phyloP scores from a whole-genome alignment of 2,797 vertebrate species.

The Prunella strophiata region DNA sequence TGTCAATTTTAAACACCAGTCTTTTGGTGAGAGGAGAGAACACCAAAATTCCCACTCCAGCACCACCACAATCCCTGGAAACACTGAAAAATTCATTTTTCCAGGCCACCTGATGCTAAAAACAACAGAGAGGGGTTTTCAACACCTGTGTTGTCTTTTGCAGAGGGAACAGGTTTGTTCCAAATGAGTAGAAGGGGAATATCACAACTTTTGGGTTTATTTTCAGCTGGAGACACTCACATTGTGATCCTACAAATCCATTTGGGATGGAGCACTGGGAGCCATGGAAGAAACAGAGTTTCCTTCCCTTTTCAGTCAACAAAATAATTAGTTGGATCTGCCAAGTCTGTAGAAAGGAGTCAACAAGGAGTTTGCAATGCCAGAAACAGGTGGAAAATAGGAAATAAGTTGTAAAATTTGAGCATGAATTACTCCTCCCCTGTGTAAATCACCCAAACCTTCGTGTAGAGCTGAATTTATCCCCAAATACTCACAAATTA shows the following conservation, averaged over 20 bases:
- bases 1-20: conserved; percentile 59
- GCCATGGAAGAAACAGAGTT: background rate
- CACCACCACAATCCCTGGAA: conserved; percentile 18
- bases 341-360: background rate
- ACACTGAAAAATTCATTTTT: conserved; percentile 47
- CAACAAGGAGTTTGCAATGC: background rate
- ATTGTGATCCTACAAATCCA: fast-evolving
- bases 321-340: background rate
- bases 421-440: background rate
- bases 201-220: no score
- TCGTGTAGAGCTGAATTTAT: background rate
- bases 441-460: background rate
- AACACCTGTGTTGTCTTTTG: background rate
- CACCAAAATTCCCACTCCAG: conserved; percentile 10
- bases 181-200: background rate
- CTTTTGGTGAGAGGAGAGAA: conserved; percentile 16
- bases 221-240: background rate
- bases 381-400: background rate
- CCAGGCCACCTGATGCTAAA: conserved; percentile 32
- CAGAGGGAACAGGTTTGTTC: background rate
- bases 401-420: background rate
- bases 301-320: background rate
- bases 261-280: background rate
- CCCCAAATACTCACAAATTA: background rate
- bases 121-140: background rate